These are phyloP conservation scores for Recurvirostra avosetta DNA, from an alignment of 2,113 vertebrate species.

Conservation along the genomic window DNA sequence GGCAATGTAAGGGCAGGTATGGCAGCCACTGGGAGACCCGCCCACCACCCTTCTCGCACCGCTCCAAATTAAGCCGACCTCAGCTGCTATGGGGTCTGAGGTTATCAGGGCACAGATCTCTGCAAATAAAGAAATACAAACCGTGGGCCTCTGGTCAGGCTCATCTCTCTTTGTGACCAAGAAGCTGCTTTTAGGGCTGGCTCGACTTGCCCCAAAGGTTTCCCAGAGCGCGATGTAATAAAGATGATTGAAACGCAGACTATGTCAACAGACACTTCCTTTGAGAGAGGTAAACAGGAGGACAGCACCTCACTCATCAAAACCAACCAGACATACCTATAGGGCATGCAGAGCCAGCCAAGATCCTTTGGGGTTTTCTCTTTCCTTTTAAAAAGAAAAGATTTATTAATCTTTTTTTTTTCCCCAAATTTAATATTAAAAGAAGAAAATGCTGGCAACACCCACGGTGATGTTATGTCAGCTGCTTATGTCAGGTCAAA, in stretches of 20 bases:
- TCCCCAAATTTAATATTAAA: constrained; percentile 26
- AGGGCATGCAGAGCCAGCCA: constrained; percentile 22
- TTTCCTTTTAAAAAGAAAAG: constrained; percentile 23
- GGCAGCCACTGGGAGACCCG: not conserved
- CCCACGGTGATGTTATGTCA: constrained; percentile 37
- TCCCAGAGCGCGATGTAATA: constrained; percentile 47
- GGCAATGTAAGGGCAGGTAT: accelerated
- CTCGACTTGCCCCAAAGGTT: constrained; percentile 36
- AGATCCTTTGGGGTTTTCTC: constrained; percentile 14
- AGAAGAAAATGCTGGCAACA: constrained; percentile 12
- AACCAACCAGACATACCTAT: constrained; percentile 66
- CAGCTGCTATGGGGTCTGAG: not conserved
- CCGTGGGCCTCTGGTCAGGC: not conserved
- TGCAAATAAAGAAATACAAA: constrained; percentile 33
- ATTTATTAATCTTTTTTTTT: not conserved
- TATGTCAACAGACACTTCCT: constrained; percentile 67
- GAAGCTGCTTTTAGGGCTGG: constrained; percentile 2
- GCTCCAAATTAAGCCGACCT: not conserved
- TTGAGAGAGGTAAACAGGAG: constrained; percentile 61
- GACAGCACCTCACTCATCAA: constrained; percentile 65
- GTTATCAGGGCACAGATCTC: constrained; percentile 53
- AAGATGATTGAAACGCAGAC: constrained; percentile 63
- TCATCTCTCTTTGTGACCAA: constrained; percentile 22
- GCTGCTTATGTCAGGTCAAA: constrained; percentile 50
- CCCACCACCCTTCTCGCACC: not conserved